Conservation (phyloP, 2,797 vertebrate species). For the Tapera naevia region DNA sequence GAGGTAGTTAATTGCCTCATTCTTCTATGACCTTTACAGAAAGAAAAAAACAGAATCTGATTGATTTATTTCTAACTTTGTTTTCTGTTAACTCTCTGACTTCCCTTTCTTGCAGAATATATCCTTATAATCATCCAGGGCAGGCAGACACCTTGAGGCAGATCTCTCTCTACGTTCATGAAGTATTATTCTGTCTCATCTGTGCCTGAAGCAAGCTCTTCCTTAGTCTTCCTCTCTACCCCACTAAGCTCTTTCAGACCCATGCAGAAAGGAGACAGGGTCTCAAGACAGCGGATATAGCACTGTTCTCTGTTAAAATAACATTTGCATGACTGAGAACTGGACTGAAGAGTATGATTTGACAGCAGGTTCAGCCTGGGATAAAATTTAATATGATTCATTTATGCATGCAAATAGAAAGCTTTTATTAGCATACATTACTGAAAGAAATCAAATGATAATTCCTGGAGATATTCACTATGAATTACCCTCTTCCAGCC, state of each 20-base stretch:
- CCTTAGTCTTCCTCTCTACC: neutral
- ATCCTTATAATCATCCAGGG: neutral
- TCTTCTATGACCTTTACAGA: neutral
- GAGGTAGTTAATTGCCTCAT: slow-evolving; percentile 10
- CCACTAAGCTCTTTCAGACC: neutral
- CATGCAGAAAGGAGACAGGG: neutral
- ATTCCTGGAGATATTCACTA: slow-evolving; percentile 11
- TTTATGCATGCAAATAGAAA: slow-evolving; percentile 10
- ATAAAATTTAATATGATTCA: slow-evolving; percentile 33
- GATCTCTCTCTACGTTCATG: neutral
- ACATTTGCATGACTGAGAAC: neutral
- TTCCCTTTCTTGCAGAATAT: neutral
- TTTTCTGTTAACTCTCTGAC: neutral
- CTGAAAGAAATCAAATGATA: slow-evolving; percentile 34
- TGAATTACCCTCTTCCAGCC: slow-evolving; percentile 4
- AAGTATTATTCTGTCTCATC: neutral
- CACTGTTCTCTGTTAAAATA: neutral
- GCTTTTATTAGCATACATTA: slow-evolving; percentile 41
- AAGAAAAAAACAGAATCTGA: neutral
- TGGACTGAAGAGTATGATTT: neutral
- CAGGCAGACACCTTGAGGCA: neutral
- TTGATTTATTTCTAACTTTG: neutral
- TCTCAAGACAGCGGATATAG: neutral
- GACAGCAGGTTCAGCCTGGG: slow-evolving; percentile 40
- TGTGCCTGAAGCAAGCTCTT: neutral